These are phyloP conservation scores for Cataglyphis hispanica DNA, from an alignment of 1,140 invertebrate species.

Conservation along the genomic window DNA sequence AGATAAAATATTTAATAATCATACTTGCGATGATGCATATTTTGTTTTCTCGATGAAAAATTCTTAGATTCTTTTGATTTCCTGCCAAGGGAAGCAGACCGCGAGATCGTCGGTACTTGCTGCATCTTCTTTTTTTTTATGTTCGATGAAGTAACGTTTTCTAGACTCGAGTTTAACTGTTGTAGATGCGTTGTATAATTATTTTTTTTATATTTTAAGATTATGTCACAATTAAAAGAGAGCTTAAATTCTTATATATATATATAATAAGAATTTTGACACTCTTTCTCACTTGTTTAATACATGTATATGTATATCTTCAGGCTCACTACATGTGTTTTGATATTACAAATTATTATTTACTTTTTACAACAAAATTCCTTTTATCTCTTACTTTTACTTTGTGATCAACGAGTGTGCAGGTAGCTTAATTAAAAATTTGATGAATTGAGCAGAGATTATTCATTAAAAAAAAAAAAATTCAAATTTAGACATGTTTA, in stretches of 20 bases:
- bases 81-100: background rate
- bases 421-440: background rate
- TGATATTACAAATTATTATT: background rate
- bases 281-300: no score
- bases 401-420: background rate
- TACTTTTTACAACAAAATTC: no score
- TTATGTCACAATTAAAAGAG: background rate
- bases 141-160: background rate
- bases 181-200: no score
- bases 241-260: background rate
- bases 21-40: constrained; percentile 17
- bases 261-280: background rate
- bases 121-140: background rate
- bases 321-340: no score
- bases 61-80: background rate
- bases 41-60: background rate
- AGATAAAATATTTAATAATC: background rate
- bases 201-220: background rate
- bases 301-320: no score
- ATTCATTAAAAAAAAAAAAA: background rate
- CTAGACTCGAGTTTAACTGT: background rate
- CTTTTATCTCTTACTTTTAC: background rate
- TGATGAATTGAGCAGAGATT: background rate
- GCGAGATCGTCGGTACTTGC: background rate
- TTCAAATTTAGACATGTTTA: background rate